Evolutionary conservation across 2,888 invertebrate genomes (phyloP), one percentile per base, ranked within the genome.

Genomic region (Lissocephala sabroskyi): DNA sequence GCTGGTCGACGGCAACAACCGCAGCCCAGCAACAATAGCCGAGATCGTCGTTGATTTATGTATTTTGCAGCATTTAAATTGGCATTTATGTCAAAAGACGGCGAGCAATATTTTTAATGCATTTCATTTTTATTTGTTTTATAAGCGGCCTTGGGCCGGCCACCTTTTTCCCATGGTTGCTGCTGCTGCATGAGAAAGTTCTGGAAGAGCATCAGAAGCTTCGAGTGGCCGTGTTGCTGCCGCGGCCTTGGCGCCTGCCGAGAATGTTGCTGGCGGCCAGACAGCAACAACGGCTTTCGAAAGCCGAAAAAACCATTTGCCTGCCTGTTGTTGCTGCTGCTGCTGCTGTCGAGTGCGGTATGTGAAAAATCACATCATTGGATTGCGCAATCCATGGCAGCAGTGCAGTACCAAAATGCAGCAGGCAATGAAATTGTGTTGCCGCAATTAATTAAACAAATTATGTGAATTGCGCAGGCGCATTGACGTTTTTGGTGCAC

Each of bases 41-140:
- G 16, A 6, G 37, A 30, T 57, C 47, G 54, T 56, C 49, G 53
- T 59, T 75, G 79, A 73, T 73, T 79, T 79, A 73, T 79, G 75
- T 76, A 78, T 79, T 79, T 59, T 71, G 65, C 74, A 79, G 79
- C 77, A 79, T 73, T 79, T 73, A 65, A 77, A 75, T 74, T 79
- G 73, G 79, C 78, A 79, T 73, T 73, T 73, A 77, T 73, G 79
- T 78, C 73, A 75, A 77, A 64, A 53, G 26, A 50, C 56, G 68
- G 77, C 63, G 67, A 71, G 52, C 53, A 67, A 76, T 75, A 78
- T 63, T 68, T 19, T 58, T 56, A 60, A 78, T 78, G 71, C 79
- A 68, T 75, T 68, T 78, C 64, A 76, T 54, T 78, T n/a, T 66
- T 78, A 78, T 68, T 68, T 68, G 68, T 60, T 75, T 68, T 78